Evolutionary conservation across 1,140 invertebrate genomes (phyloP).

Genomic region (Micrasema longulum): DNA sequence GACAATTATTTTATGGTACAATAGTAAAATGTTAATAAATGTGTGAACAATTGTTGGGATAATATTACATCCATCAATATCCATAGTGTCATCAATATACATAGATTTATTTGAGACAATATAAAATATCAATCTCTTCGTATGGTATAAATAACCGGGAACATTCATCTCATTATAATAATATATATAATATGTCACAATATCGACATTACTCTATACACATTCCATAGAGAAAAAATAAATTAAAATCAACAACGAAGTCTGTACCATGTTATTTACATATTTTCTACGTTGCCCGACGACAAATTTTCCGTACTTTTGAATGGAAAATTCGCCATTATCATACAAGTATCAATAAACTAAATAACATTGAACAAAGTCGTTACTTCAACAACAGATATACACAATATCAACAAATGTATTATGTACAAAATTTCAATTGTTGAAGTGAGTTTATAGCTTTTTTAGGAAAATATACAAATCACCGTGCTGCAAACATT

Average conservation of each 20-base stretch:
- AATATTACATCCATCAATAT: slow-evolving; percentile 33
- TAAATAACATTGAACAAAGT: slow-evolving; percentile 12
- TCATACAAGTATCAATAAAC: no score
- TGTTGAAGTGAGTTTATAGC: slow-evolving; percentile 14
- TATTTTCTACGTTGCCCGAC: not conserved
- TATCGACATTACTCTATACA: slow-evolving; percentile 49
- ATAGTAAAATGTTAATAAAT: slow-evolving; percentile 47
- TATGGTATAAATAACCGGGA: slow-evolving; percentile 47
- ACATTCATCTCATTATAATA: slow-evolving; percentile 53
- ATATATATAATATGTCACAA: slow-evolving; percentile 49
- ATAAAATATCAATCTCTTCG: slow-evolving; percentile 37
- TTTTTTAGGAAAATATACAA: slow-evolving; percentile 55
- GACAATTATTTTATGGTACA: slow-evolving; percentile 51
- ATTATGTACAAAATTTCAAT: slow-evolving; percentile 10
- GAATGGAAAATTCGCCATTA: not conserved
- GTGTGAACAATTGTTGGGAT: slow-evolving; percentile 38
- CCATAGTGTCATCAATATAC: slow-evolving; percentile 4
- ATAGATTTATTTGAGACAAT: slow-evolving; percentile 34
- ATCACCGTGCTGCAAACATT: slow-evolving; percentile 53
- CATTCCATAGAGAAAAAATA: slow-evolving; percentile 45
- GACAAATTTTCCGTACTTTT: not conserved
- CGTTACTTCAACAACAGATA: slow-evolving; percentile 23
- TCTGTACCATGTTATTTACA: slow-evolving; percentile 7
- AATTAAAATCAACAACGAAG: slow-evolving; percentile 33
- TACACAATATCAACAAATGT: not conserved